Evolutionary conservation across 2,797 vertebrate species (phyloP).

Genomic region (Chrysocyon brachyurus): DNA sequence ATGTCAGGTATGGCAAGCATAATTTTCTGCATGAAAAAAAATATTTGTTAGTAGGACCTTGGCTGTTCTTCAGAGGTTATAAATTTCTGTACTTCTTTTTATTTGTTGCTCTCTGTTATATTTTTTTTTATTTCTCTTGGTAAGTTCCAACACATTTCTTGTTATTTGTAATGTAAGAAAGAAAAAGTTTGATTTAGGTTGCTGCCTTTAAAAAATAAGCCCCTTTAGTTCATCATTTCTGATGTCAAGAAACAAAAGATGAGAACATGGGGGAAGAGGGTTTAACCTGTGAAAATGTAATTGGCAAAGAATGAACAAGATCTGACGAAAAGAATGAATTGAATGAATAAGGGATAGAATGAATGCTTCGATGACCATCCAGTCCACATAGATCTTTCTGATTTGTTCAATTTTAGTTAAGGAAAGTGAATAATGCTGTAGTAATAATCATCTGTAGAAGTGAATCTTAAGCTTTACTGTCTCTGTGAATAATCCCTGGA

Average conservation of each 20-base stretch:
- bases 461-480: neutral
- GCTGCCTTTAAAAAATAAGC: conserved; percentile 47
- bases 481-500: neutral
- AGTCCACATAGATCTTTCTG: neutral
- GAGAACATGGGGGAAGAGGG: neutral
- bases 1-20: conserved; percentile 63
- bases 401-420: conserved; percentile 33
- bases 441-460: neutral
- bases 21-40: conserved; percentile 71
- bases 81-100: conserved; percentile 67
- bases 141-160: conserved; percentile 65
- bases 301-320: neutral
- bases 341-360: neutral
- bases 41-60: conserved; percentile 73
- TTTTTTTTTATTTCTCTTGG: conserved; percentile 63
- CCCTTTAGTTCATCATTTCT: conserved; percentile 46
- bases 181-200: conserved; percentile 67
- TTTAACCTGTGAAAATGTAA: neutral
- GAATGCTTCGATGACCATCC: neutral
- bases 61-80: conserved; percentile 64
- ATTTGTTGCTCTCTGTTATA: conserved; percentile 63
- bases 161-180: conserved; percentile 57
- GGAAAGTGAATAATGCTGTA: neutral
- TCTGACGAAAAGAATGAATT: neutral
- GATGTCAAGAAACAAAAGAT: neutral